A percentile compares a stretch with the other conserved stretches of the same genome.
phyloP scores from a whole-genome alignment of 2,797 vertebrate genomes.

The Trematocara caparti region DNA sequence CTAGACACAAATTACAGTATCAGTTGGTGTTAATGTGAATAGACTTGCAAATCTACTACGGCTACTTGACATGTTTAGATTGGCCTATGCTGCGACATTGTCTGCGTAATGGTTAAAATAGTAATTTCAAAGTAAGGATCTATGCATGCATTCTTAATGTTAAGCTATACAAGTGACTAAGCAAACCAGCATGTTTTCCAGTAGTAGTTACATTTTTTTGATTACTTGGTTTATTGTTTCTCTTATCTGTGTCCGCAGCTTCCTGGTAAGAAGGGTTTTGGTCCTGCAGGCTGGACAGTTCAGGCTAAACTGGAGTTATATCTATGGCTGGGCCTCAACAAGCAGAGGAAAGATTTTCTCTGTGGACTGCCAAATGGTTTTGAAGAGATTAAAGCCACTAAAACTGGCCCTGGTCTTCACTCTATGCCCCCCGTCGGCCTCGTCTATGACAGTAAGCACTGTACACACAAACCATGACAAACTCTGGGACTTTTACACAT shows the following conservation, averaged over 20 bases:
- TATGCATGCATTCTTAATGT: not conserved
- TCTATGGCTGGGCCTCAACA: conserved; percentile 94
- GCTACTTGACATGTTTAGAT: conserved; percentile 1
- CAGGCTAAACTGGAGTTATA: conserved; percentile 97
- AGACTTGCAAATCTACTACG: not conserved
- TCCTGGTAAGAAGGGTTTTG: conserved; percentile 92
- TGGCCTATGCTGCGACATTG: not conserved
- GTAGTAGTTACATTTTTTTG: not conserved
- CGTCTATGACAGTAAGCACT: conserved; percentile 90
- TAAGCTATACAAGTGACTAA: not conserved
- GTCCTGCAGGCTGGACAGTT: conserved; percentile 92
- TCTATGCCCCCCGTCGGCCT: conserved; percentile 88
- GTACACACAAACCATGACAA: not conserved
- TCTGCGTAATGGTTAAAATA: not conserved
- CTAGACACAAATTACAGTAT: not conserved
- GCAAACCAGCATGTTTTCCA: not conserved
- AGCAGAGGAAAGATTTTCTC: conserved; percentile 92
- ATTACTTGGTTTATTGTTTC: not conserved
- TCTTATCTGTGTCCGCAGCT: conserved; percentile 72
- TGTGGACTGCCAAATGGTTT: conserved; percentile 91
- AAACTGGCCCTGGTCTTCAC: conserved; percentile 73
- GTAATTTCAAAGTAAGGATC: not conserved
- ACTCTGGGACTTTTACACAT: not conserved
- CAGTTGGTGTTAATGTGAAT: not conserved
- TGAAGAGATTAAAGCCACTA: conserved; percentile 85